These are phyloP conservation scores for Nyctereutes procyonoides DNA, from an alignment of 2,113 vertebrate genomes.

Conservation along the genomic window DNA sequence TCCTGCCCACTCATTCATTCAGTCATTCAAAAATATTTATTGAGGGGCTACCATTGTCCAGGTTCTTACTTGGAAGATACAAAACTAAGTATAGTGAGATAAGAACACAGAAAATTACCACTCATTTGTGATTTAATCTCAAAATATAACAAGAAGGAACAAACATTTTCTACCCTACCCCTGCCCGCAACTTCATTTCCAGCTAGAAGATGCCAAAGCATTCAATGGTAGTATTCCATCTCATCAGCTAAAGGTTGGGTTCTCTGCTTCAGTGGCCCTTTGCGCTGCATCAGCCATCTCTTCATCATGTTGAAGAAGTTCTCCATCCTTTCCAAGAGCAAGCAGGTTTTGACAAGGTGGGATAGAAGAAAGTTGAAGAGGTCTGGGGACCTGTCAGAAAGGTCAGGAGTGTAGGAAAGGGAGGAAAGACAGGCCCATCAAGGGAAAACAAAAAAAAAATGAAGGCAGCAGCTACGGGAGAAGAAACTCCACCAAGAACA, in stretches of 20 bases:
- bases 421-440: background rate
- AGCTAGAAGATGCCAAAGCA: background rate
- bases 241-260: background rate
- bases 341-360: background rate
- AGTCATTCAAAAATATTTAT: conserved; percentile 5
- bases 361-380: background rate
- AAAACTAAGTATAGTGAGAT: background rate
- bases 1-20: background rate
- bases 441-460: background rate
- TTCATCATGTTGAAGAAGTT: background rate
- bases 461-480: background rate
- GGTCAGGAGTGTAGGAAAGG: background rate
- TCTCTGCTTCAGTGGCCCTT: background rate
- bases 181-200: background rate
- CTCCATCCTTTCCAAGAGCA: background rate
- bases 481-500: background rate
- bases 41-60: background rate
- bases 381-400: background rate
- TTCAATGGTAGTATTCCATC: background rate
- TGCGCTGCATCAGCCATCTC: background rate
- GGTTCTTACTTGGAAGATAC: background rate
- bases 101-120: conserved; percentile 15
- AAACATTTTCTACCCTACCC: background rate
- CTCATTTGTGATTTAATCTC: conserved; percentile 10
- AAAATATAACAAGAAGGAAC: conserved; percentile 3